Conservation (phyloP, 2,797 vertebrate species). For the Petrocephalus schoutedeni region DNA sequence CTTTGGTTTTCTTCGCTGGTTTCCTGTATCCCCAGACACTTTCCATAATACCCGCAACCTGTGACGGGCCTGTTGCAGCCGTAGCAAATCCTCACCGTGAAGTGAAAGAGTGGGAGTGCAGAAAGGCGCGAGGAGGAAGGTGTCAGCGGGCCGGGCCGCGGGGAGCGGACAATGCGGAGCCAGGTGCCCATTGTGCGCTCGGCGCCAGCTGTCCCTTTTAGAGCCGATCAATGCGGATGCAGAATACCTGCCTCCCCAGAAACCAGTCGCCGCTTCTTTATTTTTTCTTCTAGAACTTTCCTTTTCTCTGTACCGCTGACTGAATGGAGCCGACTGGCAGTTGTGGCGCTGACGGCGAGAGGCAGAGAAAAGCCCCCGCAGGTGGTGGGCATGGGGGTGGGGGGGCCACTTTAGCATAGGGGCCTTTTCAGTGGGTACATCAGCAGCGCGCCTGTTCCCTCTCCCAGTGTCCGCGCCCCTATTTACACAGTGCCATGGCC, state of each 20-base stretch:
- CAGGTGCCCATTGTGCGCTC: constrained; percentile 40
- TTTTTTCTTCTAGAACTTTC: constrained; percentile 42
- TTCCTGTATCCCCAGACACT: background rate
- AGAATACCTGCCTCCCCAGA: constrained; percentile 49
- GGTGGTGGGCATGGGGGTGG: constrained; percentile 69
- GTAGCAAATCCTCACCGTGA: background rate
- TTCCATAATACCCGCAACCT: background rate
- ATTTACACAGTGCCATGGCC: constrained; percentile 49
- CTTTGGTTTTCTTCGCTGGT: background rate
- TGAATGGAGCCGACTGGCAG: constrained; percentile 64
- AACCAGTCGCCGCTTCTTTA: constrained; percentile 59
- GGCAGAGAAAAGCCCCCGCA: constrained; percentile 68
- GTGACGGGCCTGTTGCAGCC: background rate
- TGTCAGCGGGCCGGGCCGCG: background rate
- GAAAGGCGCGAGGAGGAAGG: background rate
- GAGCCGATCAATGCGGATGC: constrained; percentile 55
- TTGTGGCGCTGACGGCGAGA: constrained; percentile 57
- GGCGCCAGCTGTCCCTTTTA: constrained; percentile 39
- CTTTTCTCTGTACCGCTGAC: constrained; percentile 33
- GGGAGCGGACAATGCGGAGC: constrained; percentile 24
- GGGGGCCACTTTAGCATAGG: constrained; percentile 55
- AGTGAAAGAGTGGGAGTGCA: background rate
- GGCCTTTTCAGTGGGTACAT: constrained; percentile 71
- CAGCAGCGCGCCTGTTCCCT: constrained; percentile 64
- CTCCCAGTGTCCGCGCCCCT: constrained; percentile 62